A percentile compares a stretch with the other conserved stretches of the same genome.
phyloP scores from a whole-genome alignment of 2,113 vertebrate genomes.

The Peromyscus maniculatus region DNA sequence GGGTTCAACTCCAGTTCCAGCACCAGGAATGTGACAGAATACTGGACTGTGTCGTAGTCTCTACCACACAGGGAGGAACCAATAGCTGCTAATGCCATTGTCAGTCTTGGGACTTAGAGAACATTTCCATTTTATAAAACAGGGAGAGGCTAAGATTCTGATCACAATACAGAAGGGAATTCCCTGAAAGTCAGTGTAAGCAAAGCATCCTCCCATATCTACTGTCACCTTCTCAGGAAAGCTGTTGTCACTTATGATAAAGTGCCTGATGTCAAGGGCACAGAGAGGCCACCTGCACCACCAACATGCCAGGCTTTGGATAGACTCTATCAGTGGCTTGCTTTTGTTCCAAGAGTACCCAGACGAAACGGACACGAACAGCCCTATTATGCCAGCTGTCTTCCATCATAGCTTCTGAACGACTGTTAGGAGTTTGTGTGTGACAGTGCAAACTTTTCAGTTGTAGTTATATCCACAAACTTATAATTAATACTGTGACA shows the following conservation, averaged over 20 bases:
- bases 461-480: not conserved
- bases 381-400: not conserved
- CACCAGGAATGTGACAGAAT: too few relatives aligned
- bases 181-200: not conserved
- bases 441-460: not conserved
- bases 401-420: not conserved
- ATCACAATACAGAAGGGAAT: not conserved
- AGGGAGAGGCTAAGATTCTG: not conserved
- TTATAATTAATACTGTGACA: slow-evolving; percentile 11
- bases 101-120: not conserved
- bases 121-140: not conserved
- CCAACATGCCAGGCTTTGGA: not conserved
- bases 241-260: not conserved
- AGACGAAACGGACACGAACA: not conserved
- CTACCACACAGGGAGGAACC: not conserved
- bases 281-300: not conserved
- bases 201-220: not conserved
- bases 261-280: not conserved
- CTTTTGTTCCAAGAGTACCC: slow-evolving; percentile 4
- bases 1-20: not conserved
- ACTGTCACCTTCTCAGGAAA: not conserved
- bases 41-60: not conserved
- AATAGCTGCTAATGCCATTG: not conserved
- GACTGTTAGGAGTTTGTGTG: not conserved
- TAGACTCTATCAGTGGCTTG: not conserved